A percentile compares a stretch with the other conserved stretches of the same genome.
Evolutionary conservation across 2,113 vertebrate species (phyloP).

Genomic region (Burhinus bistriatus): DNA sequence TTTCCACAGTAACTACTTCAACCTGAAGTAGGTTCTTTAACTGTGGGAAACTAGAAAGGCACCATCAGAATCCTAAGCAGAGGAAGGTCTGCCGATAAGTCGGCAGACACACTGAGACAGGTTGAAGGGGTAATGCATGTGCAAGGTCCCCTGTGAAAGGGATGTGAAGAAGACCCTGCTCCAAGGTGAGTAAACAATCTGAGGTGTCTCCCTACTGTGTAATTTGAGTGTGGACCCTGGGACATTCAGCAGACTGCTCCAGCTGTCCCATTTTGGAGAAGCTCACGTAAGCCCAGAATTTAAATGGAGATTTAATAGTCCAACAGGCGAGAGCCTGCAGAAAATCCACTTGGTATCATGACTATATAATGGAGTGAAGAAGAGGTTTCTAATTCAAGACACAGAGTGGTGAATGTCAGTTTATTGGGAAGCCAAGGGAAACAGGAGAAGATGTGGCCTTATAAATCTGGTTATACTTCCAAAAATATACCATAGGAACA

Average conservation of each 20-base stretch:
- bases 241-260: background rate
- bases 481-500: constrained; percentile 18
- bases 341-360: background rate
- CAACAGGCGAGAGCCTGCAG: background rate
- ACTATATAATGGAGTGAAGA: background rate
- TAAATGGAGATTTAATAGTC: background rate
- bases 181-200: background rate
- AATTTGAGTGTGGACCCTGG: background rate
- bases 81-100: background rate
- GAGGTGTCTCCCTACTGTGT: background rate
- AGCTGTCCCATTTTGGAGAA: background rate
- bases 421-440: background rate
- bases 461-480: constrained; percentile 24
- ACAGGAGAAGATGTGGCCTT: background rate
- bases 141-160: background rate
- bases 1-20: background rate
- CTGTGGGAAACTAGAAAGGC: background rate
- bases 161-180: background rate
- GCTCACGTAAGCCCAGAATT: background rate
- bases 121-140: rapidly evolving
- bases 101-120: rapidly evolving
- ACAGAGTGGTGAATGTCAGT: background rate
- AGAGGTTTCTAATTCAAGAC: background rate
- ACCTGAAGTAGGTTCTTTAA: background rate
- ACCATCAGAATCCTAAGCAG: rapidly evolving